phyloP scores from a whole-genome alignment of 1,140 invertebrate species.

The Aethina tumida region DNA sequence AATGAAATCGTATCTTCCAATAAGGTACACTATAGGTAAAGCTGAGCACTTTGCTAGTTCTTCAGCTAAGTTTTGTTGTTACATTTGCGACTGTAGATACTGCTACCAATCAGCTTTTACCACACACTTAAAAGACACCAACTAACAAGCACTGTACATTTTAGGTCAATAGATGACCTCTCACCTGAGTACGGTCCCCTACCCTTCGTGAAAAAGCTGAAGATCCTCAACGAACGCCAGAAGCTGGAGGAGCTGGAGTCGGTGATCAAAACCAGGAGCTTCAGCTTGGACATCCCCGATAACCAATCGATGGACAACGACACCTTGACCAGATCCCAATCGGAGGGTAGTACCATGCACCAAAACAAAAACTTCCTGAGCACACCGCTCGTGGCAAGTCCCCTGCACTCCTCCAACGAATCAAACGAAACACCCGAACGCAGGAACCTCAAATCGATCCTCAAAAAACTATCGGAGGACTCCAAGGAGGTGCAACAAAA shows the following conservation, averaged over 20 bases:
- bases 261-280: slow-evolving; percentile 60
- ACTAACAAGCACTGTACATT: slow-evolving; percentile 1
- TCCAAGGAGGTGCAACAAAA: slow-evolving; percentile 38
- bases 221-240: slow-evolving; percentile 79
- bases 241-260: slow-evolving; percentile 72
- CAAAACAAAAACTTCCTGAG: slow-evolving; percentile 25
- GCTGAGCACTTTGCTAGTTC: too few relatives aligned
- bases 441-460: slow-evolving; percentile 70
- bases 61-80: too few relatives aligned
- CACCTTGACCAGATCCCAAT: slow-evolving; percentile 33
- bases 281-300: slow-evolving; percentile 67
- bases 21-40: neutral
- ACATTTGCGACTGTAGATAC: too few relatives aligned
- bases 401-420: slow-evolving; percentile 46
- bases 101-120: too few relatives aligned
- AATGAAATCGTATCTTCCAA: too few relatives aligned
- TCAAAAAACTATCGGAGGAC: slow-evolving; percentile 69
- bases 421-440: slow-evolving; percentile 75
- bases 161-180: slow-evolving; percentile 65
- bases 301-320: slow-evolving; percentile 43
- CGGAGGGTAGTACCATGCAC: slow-evolving; percentile 47
- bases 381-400: slow-evolving; percentile 28
- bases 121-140: too few relatives aligned
- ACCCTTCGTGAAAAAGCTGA: slow-evolving; percentile 78
- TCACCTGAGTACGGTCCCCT: slow-evolving; percentile 81